Percentiles rank a stretch among this genome's conserved stretches.
These are phyloP conservation scores for Erebia epiphron DNA, from an alignment of 2,888 invertebrate genomes.

Conservation along the genomic window DNA sequence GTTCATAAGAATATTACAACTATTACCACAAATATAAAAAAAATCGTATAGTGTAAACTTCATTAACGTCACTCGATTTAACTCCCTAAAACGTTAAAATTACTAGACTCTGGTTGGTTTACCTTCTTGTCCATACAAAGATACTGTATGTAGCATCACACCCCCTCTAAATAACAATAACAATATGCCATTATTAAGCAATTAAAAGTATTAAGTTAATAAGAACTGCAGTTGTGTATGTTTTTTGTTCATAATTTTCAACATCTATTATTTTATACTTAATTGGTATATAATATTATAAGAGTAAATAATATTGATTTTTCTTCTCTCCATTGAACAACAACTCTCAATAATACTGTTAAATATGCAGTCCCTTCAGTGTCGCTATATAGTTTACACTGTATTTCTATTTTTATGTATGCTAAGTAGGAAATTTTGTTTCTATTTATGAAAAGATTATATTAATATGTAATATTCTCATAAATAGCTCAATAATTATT, in stretches of 20 bases:
- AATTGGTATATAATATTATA: too few relatives aligned
- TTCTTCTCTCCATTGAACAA: neutral
- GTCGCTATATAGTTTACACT: neutral
- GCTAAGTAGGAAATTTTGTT: constrained; percentile 8
- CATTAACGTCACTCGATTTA: too few relatives aligned
- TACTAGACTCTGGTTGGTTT: too few relatives aligned
- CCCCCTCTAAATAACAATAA: too few relatives aligned
- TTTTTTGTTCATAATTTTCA: too few relatives aligned
- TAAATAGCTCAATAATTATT: constrained; percentile 2
- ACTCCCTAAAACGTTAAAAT: too few relatives aligned
- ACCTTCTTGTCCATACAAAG: too few relatives aligned
- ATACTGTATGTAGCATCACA: too few relatives aligned
- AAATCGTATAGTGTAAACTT: neutral
- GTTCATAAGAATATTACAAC: neutral
- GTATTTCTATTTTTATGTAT: neutral
- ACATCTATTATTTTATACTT: too few relatives aligned
- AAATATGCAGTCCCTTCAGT: neutral
- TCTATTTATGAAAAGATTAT: constrained; percentile 1
- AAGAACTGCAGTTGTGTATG: too few relatives aligned
- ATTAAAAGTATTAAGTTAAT: too few relatives aligned
- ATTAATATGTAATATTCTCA: constrained; percentile 7
- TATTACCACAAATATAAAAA: neutral
- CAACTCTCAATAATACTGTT: neutral
- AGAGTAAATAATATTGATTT: neutral
- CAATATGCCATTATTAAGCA: too few relatives aligned